A percentile compares a stretch with the other conserved stretches of the same genome.
Conservation (phyloP, 2,797 vertebrate genomes). For the Hybognathus amarus region DNA sequence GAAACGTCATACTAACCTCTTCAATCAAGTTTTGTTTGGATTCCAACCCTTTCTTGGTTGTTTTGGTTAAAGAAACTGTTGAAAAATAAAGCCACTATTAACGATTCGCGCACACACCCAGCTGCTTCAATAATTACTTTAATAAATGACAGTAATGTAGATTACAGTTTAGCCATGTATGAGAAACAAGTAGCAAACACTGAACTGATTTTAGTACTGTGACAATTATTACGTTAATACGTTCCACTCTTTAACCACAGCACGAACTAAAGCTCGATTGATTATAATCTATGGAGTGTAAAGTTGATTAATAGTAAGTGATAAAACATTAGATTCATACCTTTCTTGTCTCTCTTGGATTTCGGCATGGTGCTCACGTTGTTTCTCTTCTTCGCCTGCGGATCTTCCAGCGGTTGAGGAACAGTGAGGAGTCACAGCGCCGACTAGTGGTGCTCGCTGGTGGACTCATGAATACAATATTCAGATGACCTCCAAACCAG, state of each 20-base stretch:
- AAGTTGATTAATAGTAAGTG: background rate
- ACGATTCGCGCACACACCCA: background rate
- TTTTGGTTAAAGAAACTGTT: slow-evolving; percentile 93
- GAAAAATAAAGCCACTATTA: background rate
- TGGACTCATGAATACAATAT: background rate
- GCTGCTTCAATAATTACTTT: background rate
- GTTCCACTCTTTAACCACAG: background rate
- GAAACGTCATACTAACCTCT: slow-evolving; percentile 80
- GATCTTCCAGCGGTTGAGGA: background rate
- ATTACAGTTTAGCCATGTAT: background rate
- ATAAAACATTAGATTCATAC: slow-evolving; percentile 67
- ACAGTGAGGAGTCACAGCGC: background rate
- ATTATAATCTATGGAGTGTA: background rate
- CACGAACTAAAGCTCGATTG: background rate
- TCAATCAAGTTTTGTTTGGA: slow-evolving; percentile 91
- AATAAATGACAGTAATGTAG: background rate
- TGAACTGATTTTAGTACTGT: background rate
- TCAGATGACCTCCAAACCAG: background rate
- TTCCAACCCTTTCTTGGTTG: slow-evolving; percentile 90
- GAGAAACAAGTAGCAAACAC: background rate
- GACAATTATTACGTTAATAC: background rate
- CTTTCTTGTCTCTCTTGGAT: slow-evolving; percentile 93
- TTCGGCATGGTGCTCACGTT: slow-evolving; percentile 88
- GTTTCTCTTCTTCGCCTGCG: slow-evolving; percentile 37
- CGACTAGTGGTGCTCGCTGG: background rate